Base-by-base conservation (phyloP, 2,888 invertebrate species). In the Lamellibrachia satsuma region DNA sequence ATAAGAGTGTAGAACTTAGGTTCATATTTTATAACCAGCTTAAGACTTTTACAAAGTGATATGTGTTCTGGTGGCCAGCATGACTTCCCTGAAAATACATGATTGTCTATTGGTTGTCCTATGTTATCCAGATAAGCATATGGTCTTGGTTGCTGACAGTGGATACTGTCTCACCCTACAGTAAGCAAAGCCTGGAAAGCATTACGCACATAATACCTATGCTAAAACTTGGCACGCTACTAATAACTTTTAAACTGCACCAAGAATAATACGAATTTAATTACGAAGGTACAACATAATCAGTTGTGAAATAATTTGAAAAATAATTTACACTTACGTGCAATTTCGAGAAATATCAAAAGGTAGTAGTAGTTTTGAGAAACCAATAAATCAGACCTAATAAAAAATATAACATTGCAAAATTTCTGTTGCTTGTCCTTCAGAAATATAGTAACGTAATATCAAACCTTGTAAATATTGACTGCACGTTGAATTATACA, bases 51-150 rank as follows among this genome's bases (percentile, higher is more conserved):
- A 55, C 2, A 11, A 75, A 3, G 75, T 75, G 75, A 75, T 75
- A 75, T 75, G 75, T 75, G 75, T n/a, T 22, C 15, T 75, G 75
- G n/a, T 6, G 22, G 75, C 75, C 75, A 75, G 22, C 60, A 75
- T 75, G 75, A 22, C 75, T 75, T 75, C 75, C 75, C 75, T 75
- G 75, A 75, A 75, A 75, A 75, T n/a, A 60, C 60, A 75, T 39
- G 39, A 75, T 75, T 75, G 4, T 22, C 75, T 22, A 22, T 75
- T 22, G 22, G 75, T 75, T 22, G 22, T 75, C n/a, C 22, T 39
- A 39, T 75, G 75, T 15, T 22, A 22, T 15, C 22, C 75, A 75
- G n/a, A 11, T 4, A 75, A 75, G 22, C 75, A 75, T 6, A 22
- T 22, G 1, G 2, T 57, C 15, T 11, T 57, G 57, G 57, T 6